phyloP scores from a whole-genome alignment of 2,888 invertebrate genomes.

The Brachyopa scutellaris region DNA sequence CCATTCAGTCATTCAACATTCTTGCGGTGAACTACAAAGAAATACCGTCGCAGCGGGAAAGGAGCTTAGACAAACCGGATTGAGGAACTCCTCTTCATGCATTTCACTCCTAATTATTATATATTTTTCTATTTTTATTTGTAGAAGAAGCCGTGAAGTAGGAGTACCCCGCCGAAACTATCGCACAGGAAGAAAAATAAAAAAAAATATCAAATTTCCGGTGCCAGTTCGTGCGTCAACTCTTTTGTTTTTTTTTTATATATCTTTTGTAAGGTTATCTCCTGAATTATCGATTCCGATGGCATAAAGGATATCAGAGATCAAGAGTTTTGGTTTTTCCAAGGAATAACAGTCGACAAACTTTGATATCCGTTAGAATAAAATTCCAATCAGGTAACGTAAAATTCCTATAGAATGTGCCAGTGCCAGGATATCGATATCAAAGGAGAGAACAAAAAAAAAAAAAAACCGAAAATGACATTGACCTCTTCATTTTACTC shows the following conservation, averaged over 20 bases:
- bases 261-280: not conserved
- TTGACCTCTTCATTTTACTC: constrained; percentile 1
- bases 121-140: constrained; percentile 29
- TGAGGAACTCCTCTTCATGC: not conserved
- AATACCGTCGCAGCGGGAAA: not conserved
- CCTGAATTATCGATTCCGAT: constrained; percentile 46
- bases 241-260: constrained; percentile 20
- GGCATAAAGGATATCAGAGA: constrained; percentile 49
- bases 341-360: not conserved
- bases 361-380: constrained; percentile 49
- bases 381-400: constrained; percentile 23
- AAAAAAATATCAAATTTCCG: constrained; percentile 52
- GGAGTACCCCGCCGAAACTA: too few species aligned
- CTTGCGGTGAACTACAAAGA: constrained; percentile 55
- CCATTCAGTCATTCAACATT: constrained; percentile 22
- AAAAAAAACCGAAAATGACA: not conserved
- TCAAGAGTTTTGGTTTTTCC: constrained; percentile 34
- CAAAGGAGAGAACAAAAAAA: not conserved
- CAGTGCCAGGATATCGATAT: constrained; percentile 14
- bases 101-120: constrained; percentile 23
- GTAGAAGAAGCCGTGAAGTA: too few species aligned
- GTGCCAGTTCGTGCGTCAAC: constrained; percentile 49
- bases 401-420: constrained; percentile 4
- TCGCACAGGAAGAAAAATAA: too few species aligned
- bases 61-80: constrained; percentile 9